A percentile compares a stretch with the other conserved stretches of the same genome.
phyloP scores from a whole-genome alignment of 92 coral and sea anemone species.

The Isaurus tuberculatus region DNA sequence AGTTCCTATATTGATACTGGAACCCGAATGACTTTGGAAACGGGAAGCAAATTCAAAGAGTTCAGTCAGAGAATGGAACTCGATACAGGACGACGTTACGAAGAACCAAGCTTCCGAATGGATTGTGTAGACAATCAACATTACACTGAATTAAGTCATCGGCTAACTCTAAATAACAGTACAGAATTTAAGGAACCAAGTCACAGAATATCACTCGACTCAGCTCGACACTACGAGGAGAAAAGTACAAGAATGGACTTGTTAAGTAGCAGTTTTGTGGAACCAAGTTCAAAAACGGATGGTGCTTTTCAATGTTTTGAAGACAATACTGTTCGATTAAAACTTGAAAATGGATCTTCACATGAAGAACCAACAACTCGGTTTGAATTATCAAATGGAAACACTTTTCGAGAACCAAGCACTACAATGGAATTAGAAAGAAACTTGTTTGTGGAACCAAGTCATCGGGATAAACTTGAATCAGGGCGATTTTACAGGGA shows the following conservation, averaged over 20 bases:
- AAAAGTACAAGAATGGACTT: constrained; percentile 34
- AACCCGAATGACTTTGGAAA: constrained; percentile 24
- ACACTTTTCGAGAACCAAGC: constrained; percentile 5
- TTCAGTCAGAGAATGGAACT: constrained; percentile 6
- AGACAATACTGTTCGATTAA: background rate
- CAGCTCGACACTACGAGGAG: constrained; percentile 35
- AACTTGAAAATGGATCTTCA: constrained; percentile 27
- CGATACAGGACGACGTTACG: constrained; percentile 26
- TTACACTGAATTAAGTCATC: constrained; percentile 26
- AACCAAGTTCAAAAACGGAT: constrained; percentile 26
- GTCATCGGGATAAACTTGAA: constrained; percentile 25
- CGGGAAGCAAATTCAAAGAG: constrained; percentile 21
- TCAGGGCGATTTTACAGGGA: constrained; percentile 29
- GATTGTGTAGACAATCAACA: constrained; percentile 13
- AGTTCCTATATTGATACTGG: constrained; percentile 3
- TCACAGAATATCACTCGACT: constrained; percentile 22
- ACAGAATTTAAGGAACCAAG: constrained; percentile 17
- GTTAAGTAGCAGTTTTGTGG: constrained; percentile 21
- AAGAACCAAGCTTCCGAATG: constrained; percentile 31
- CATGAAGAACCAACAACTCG: constrained; percentile 21
- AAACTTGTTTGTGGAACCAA: constrained; percentile 31
- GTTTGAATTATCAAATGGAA: background rate
- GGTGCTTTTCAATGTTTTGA: constrained; percentile 1
- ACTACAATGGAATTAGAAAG: background rate
- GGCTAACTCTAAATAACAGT: constrained; percentile 20